Evolutionary conservation across 2,113 vertebrate genomes (phyloP), one percentile per base, ranked within the genome.

Genomic region (Origma solitaria): DNA sequence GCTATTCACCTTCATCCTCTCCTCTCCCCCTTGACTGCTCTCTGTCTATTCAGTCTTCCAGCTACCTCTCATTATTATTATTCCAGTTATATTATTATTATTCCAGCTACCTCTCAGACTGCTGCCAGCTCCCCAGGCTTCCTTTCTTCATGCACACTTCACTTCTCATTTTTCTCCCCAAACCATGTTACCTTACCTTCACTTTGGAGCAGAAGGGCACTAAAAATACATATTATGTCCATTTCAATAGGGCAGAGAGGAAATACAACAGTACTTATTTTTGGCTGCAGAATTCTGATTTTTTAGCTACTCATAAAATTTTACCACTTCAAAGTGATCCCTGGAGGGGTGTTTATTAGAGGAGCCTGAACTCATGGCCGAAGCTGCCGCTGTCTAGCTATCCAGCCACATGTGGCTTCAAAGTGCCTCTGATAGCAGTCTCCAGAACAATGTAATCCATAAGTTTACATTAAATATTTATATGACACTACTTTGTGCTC

Each of bases 401-500:
- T 69, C 89, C 61, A 94, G 94, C 73, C 95, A 94, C 82, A 58
- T 88, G 86, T 86, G 73, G 96, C 94, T 97, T 73, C 42, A 83
- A 94, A 98, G 94, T 97, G 94, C 96, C 97, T 96, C 91, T 84
- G 82, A 92, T 17, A 84, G 94, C 86, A 82, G 94, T 92, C 81
- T 94, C 65, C 60, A 93, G 91, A 87, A 92, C 83, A 95, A 91
- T 69, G 84, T 64, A 96, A 96, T 97, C 97, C 97, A 97, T 98
- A 94, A 88, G 53, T 66, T 80, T 24, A 31, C 87, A 98, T 98
- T 95, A 98, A 98, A 97, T 97, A 98, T 98, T 98, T 86, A 98
- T 96, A 72, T 4, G 12, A 91, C 82, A 75, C 11, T 58, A 81
- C 75, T 97, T 90, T 90, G 91, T 94, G 73, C 80, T 91, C 70